Evolutionary conservation across 2,797 vertebrate species (phyloP).

Genomic region (Tympanoctomys barrerae): DNA sequence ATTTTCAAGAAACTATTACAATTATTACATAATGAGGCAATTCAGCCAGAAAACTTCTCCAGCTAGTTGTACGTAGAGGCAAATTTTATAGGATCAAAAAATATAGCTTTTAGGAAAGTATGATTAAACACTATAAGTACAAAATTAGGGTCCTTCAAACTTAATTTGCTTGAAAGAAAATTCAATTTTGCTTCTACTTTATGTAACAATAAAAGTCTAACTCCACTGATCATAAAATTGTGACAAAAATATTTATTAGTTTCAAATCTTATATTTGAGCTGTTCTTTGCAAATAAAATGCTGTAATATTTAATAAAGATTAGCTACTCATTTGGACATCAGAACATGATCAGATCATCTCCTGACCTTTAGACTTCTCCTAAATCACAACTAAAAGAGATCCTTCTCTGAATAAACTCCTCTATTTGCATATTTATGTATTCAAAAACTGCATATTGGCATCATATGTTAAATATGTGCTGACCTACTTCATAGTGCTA

Average conservation of each 20-base stretch:
- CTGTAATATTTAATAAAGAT: constrained; percentile 17
- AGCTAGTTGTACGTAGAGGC: background rate
- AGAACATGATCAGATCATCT: background rate
- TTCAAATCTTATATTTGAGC: constrained; percentile 45
- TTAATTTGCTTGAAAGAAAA: constrained; percentile 41
- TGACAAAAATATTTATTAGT: constrained; percentile 16
- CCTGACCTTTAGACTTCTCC: background rate
- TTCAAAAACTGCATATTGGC: constrained; percentile 21
- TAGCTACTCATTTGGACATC: constrained; percentile 19
- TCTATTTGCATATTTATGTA: constrained; percentile 16
- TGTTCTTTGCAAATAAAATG: constrained; percentile 52
- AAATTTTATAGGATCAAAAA: constrained; percentile 50
- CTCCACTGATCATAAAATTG: background rate
- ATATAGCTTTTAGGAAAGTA: constrained; percentile 35
- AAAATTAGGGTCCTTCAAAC: constrained; percentile 45
- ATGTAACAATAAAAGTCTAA: background rate
- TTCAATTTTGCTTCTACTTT: background rate
- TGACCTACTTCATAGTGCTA: background rate
- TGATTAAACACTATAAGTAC: background rate
- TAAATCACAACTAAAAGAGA: background rate
- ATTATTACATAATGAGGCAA: constrained; percentile 27
- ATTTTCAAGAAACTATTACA: constrained; percentile 47
- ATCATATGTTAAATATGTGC: background rate
- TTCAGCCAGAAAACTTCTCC: constrained; percentile 32
- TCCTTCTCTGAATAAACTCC: constrained; percentile 27